A percentile compares a stretch with the other conserved stretches of the same genome.
These are phyloP conservation scores for Stegastes partitus DNA, from an alignment of 2,113 vertebrate species.

Conservation along the genomic window DNA sequence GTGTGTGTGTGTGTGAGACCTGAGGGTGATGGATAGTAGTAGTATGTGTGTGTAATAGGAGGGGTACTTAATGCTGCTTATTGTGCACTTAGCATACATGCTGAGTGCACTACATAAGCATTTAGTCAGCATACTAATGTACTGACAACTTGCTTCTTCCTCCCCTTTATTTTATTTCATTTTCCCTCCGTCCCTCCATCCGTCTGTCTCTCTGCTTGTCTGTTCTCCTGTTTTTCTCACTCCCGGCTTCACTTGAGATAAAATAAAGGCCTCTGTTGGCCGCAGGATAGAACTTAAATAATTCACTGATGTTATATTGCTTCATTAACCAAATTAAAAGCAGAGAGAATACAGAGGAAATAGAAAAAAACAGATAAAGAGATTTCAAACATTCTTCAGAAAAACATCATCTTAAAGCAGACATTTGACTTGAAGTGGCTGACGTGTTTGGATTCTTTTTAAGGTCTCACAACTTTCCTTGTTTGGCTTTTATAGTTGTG, in stretches of 20 bases:
- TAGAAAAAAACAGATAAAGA: neutral
- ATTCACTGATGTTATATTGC: conserved; percentile 27
- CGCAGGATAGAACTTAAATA: conserved; percentile 17
- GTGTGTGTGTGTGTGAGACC: conserved; percentile 5
- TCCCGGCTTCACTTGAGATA: neutral
- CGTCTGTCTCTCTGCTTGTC: neutral
- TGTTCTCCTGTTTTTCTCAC: neutral
- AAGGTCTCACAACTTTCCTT: conserved; percentile 15
- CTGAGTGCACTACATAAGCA: conserved; percentile 31
- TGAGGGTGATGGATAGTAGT: neutral
- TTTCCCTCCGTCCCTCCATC: neutral
- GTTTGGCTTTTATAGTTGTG: neutral
- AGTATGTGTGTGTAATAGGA: neutral
- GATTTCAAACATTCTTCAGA: neutral
- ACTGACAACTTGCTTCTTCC: conserved; percentile 21
- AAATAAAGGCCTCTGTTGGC: neutral
- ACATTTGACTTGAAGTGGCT: conserved; percentile 8
- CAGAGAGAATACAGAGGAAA: neutral
- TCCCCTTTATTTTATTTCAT: conserved; percentile 9
- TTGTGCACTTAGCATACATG: conserved; percentile 31
- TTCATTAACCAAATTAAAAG: conserved; percentile 9
- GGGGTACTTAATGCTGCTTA: conserved; percentile 34
- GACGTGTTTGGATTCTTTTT: neutral
- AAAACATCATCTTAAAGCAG: conserved; percentile 19
- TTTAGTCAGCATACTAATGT: conserved; percentile 39